Conservation (phyloP, 2,113 vertebrate genomes). For the Anolis carolinensis region DNA sequence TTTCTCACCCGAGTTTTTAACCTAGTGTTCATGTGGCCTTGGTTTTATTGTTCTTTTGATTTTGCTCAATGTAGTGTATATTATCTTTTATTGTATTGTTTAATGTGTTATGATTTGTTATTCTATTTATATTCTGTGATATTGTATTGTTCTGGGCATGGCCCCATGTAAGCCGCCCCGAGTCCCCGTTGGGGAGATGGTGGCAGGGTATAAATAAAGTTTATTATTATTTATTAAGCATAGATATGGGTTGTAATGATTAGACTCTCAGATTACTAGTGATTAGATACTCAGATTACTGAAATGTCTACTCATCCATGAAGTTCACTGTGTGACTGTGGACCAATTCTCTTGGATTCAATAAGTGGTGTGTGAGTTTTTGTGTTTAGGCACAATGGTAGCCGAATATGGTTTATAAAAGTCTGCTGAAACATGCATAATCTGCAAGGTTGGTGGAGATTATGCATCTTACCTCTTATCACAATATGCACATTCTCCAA, state of each 20-base stretch:
- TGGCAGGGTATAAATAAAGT: too few relatives aligned
- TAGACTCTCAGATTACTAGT: background rate
- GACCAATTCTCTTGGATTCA: background rate
- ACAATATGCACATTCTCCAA: background rate
- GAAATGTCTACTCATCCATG: background rate
- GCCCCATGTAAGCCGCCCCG: too few relatives aligned
- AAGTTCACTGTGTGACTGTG: background rate
- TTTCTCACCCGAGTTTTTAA: too few relatives aligned
- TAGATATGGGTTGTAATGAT: background rate
- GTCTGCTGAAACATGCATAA: background rate
- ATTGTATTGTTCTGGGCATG: too few relatives aligned
- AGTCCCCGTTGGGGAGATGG: too few relatives aligned
- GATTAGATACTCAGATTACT: background rate
- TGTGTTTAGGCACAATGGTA: background rate
- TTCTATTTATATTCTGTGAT: too few relatives aligned
- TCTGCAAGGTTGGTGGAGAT: background rate
- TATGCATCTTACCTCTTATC: background rate
- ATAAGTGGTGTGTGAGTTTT: background rate
- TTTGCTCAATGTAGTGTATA: too few relatives aligned
- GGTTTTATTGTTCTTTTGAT: too few relatives aligned
- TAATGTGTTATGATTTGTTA: too few relatives aligned
- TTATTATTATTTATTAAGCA: too few relatives aligned
- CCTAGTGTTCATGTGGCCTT: too few relatives aligned
- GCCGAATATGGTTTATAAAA: background rate
- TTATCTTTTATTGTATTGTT: too few relatives aligned